Evolutionary conservation across 2,888 invertebrate species (phyloP).

Genomic region (Ophioninae sp.): DNA sequence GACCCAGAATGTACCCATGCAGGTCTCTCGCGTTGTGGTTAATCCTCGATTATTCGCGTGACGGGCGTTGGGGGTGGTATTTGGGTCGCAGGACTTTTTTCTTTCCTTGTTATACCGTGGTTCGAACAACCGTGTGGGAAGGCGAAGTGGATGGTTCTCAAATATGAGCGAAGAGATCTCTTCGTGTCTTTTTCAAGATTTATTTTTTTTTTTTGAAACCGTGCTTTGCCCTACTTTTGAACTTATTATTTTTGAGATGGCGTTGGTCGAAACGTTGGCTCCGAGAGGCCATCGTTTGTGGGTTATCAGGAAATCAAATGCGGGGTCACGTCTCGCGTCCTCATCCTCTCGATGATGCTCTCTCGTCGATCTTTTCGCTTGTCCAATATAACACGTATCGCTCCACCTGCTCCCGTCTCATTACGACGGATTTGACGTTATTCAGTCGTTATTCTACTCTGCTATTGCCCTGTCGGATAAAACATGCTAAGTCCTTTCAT

Average conservation of each 20-base stretch:
- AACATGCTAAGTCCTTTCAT: slow-evolving; percentile 29
- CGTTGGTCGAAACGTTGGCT: not conserved
- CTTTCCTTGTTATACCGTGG: slow-evolving; percentile 5
- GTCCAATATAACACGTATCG: slow-evolving; percentile 62
- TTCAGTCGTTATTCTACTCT: slow-evolving; percentile 37
- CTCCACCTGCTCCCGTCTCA: slow-evolving; percentile 73
- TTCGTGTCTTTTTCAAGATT: not conserved
- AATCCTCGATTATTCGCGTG: slow-evolving; percentile 33
- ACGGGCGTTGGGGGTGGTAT: slow-evolving; percentile 24
- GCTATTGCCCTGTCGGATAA: not conserved
- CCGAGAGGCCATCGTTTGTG: slow-evolving; percentile 59
- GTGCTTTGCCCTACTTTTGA: not conserved
- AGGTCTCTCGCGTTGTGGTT: slow-evolving; percentile 25
- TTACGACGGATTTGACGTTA: slow-evolving; percentile 24
- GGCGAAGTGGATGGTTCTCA: not conserved
- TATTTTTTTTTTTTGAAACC: not conserved
- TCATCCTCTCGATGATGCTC: slow-evolving; percentile 48
- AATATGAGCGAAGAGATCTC: slow-evolving; percentile 31
- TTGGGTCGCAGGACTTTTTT: slow-evolving; percentile 45
- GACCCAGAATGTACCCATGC: slow-evolving; percentile 37
- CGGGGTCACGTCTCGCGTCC: slow-evolving; percentile 71
- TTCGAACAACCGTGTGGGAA: slow-evolving; percentile 19
- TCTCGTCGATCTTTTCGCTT: slow-evolving; percentile 60
- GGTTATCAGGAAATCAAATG: slow-evolving; percentile 74
- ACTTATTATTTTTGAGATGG: not conserved